Conservation (phyloP, 2,888 invertebrate genomes). For the Autographa gamma region DNA sequence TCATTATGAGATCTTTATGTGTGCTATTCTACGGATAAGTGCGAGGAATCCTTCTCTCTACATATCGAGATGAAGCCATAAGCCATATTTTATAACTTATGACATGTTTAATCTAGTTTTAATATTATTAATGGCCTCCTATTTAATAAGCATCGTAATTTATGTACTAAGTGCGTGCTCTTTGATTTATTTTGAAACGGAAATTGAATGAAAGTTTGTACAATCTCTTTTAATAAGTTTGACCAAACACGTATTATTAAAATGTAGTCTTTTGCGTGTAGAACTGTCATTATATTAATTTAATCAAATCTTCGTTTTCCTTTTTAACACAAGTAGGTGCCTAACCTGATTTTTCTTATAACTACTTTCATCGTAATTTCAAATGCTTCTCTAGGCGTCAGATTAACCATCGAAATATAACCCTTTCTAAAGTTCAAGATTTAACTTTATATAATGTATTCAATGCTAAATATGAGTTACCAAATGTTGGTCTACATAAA, state of each 20-base stretch:
- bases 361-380: too few species aligned
- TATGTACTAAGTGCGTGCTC: constrained; percentile 34
- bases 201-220: constrained; percentile 28
- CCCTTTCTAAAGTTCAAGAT: too few species aligned
- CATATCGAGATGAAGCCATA: constrained; percentile 14
- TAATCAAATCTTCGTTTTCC: not conserved
- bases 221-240: constrained; percentile 19
- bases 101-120: constrained; percentile 25
- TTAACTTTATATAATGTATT: too few species aligned
- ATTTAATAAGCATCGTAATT: not conserved
- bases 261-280: constrained; percentile 26
- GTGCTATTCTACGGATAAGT: not conserved
- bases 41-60: not conserved
- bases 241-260: constrained; percentile 7
- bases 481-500: constrained; percentile 29
- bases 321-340: too few species aligned
- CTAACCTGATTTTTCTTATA: too few species aligned
- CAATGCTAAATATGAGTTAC: not conserved
- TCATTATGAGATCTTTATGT: not conserved
- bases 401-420: too few species aligned
- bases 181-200: constrained; percentile 63
- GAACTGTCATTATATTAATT: constrained; percentile 25
- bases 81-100: constrained; percentile 15
- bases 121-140: constrained; percentile 26
- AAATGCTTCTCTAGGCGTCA: too few species aligned